Base-by-base conservation (phyloP, 64 coral and sea anemone genomes). In the Montipora foliosa region DNA sequence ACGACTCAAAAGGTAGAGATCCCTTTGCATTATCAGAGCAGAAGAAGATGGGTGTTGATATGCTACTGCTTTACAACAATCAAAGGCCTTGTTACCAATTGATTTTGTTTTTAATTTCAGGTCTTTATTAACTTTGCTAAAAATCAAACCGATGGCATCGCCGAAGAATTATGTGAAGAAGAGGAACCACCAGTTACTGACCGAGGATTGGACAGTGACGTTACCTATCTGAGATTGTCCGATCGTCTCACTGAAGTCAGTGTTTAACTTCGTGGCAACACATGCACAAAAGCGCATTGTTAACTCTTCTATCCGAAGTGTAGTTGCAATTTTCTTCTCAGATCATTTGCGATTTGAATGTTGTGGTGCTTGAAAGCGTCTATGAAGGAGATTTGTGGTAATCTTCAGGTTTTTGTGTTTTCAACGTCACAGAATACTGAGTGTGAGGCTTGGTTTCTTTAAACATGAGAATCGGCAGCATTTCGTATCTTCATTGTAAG, bases 91-190 rank as follows among this genome's bases (percentile, higher is more conserved):
- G 25, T 6, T 57, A n/a, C 68, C 1, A 4, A 5, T 1, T 9
- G 5, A 7, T 64, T 24, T 90, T 55, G 19, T 69, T 90, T 37
- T 20, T 0, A 47, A 17, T 16, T 87, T 5, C 72, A 99, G 98
- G 98, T 99, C 19, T 99, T 99, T 87, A 99, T 99, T 12, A 99
- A 99, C 87, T 99, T 99, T 82, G 98, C 98, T 6, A 99, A 99
- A 59, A 92, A 99, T 62, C 98, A 99, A 79, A 94, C 92, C 19
- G 98, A 99, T 62, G 98, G 97, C 21, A 67, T 92, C 7, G 95
- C 89, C 8, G 92, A 97, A 47, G 84, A 85, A 4, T 17, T 15
- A 15, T 11, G 57, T 1, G 21, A 49, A 4, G 76, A 83, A 72
- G 58, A 76, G 1, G 88, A 95, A 24, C 88, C 68, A 29, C 79